Evolutionary conservation across 2,888 invertebrate genomes (phyloP).

Genomic region (Orthonevra nobilis): DNA sequence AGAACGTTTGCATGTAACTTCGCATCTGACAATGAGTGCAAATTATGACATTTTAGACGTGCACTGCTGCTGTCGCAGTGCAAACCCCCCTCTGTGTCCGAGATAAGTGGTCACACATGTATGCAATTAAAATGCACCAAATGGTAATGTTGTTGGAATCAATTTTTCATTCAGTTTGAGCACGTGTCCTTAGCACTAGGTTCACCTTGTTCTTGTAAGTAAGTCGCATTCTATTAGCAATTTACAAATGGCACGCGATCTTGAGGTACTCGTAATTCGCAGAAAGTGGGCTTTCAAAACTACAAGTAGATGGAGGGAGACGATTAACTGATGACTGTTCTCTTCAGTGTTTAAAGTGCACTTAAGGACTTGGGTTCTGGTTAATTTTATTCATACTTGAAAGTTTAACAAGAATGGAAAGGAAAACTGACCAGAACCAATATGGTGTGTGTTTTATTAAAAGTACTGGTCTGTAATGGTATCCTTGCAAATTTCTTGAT

Average conservation of each 20-base stretch:
- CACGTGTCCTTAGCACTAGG: slow-evolving; percentile 46
- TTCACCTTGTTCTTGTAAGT: slow-evolving; percentile 15
- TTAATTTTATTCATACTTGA: too few species aligned
- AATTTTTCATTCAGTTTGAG: slow-evolving; percentile 14
- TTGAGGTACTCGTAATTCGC: slow-evolving; percentile 11
- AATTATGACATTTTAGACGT: slow-evolving; percentile 49
- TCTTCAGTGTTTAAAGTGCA: too few species aligned
- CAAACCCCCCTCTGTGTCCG: slow-evolving; percentile 33
- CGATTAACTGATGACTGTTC: too few species aligned
- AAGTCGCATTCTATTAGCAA: slow-evolving; percentile 30
- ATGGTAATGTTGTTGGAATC: slow-evolving; percentile 23
- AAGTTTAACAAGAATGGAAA: too few species aligned
- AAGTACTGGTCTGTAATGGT: too few species aligned
- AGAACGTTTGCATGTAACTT: slow-evolving; percentile 25
- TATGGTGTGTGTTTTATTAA: too few species aligned
- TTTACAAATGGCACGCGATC: slow-evolving; percentile 60
- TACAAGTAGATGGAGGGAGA: neutral
- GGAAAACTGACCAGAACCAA: too few species aligned
- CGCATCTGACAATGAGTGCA: slow-evolving; percentile 7
- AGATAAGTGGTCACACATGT: slow-evolving; percentile 55
- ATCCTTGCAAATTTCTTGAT: too few species aligned
- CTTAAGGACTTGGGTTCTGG: too few species aligned
- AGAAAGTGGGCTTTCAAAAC: neutral
- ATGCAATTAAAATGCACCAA: slow-evolving; percentile 50
- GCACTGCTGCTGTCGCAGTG: slow-evolving; percentile 1